phyloP scores from a whole-genome alignment of 2,888 invertebrate genomes.

The Protophormia terraenovae region DNA sequence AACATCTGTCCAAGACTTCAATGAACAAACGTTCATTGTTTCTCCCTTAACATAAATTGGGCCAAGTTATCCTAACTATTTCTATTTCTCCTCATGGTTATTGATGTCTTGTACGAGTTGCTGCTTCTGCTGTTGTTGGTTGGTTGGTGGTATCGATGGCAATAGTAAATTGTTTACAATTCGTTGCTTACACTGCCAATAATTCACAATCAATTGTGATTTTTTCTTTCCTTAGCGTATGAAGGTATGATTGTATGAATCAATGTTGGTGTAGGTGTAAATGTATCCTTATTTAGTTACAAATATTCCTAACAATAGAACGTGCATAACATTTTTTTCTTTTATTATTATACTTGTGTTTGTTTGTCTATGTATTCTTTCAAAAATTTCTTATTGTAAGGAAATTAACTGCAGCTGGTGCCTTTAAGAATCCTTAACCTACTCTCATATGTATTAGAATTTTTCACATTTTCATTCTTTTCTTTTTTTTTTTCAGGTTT shows the following conservation, averaged over 20 bases:
- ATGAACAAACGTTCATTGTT: too few relatives aligned
- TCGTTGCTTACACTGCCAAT: conserved; percentile 59
- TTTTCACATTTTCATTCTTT: neutral
- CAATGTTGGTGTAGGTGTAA: neutral
- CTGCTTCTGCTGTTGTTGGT: neutral
- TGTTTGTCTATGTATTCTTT: neutral
- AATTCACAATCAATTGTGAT: conserved; percentile 66
- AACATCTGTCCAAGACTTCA: conserved; percentile 48
- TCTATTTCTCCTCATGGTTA: neutral
- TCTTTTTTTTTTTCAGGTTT: conserved; percentile 27
- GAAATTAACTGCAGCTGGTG: conserved; percentile 61
- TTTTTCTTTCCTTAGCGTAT: neutral
- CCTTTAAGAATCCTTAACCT: conserved; percentile 13
- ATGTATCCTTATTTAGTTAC: neutral
- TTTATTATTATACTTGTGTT: neutral
- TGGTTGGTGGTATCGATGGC: neutral
- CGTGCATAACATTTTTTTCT: conserved; percentile 10
- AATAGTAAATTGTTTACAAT: conserved; percentile 53
- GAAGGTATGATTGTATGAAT: neutral
- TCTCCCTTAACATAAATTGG: neutral
- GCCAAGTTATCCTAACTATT: neutral
- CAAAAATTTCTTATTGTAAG: neutral
- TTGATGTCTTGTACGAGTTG: conserved; percentile 32
- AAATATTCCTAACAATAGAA: conserved; percentile 21
- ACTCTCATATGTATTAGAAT: conserved; percentile 20